Percentiles rank a stretch among this genome's conserved stretches.
phyloP scores from a whole-genome alignment of 1,140 invertebrate genomes.

The Drosophila erecta region DNA sequence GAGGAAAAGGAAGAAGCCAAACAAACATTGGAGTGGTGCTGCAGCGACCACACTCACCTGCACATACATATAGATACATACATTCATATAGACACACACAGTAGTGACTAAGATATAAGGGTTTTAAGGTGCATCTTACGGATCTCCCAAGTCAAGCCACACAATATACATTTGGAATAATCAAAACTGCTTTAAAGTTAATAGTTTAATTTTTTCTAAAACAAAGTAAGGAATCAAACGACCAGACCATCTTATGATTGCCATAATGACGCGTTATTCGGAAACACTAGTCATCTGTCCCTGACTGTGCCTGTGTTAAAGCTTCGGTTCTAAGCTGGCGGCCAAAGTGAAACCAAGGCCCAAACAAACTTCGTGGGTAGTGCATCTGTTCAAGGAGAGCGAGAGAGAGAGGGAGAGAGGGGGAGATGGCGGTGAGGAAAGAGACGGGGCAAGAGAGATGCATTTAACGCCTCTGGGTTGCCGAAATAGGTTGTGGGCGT shows the following conservation, averaged over 20 bases:
- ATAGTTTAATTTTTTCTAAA: too few relatives aligned
- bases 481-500: constrained; percentile 56
- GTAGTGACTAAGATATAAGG: neutral
- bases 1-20: constrained; percentile 25
- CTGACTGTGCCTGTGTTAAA: constrained; percentile 5
- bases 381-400: constrained; percentile 5
- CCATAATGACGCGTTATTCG: too few relatives aligned
- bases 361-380: constrained; percentile 44
- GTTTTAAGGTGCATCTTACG: too few relatives aligned
- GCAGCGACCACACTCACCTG: neutral
- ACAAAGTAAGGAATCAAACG: too few relatives aligned
- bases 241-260: too few relatives aligned
- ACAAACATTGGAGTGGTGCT: constrained; percentile 20
- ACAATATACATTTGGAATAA: too few relatives aligned
- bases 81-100: neutral
- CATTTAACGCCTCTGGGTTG: constrained; percentile 52
- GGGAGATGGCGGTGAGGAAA: neutral
- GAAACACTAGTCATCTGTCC: neutral
- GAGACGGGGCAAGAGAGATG: constrained; percentile 21
- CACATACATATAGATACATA: neutral
- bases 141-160: too few relatives aligned
- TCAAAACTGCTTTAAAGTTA: too few relatives aligned
- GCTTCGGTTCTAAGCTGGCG: constrained; percentile 28
- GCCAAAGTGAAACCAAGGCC: constrained; percentile 47
- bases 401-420: constrained; percentile 1